Evolutionary conservation across 2,113 vertebrate species (phyloP).

Genomic region (Nymphicus hollandicus): DNA sequence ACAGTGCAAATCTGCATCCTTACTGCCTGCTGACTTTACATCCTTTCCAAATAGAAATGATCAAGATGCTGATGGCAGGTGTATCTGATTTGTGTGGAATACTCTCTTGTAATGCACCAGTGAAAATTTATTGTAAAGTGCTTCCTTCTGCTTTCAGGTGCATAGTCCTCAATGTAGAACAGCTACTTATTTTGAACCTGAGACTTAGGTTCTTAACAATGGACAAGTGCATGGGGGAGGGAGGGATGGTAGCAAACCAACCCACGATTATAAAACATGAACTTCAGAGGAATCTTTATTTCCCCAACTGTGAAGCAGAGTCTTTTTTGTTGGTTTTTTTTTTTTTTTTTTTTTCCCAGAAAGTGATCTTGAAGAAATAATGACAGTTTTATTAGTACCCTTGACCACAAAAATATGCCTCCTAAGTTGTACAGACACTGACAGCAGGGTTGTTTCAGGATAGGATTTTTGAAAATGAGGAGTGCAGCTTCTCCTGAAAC

Average conservation of each 20-base stretch:
- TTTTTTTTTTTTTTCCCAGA: neutral
- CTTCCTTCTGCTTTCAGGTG: neutral
- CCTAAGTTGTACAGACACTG: neutral
- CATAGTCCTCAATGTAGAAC: neutral
- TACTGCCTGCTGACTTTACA: neutral
- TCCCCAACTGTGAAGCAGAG: neutral
- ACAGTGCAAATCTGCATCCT: neutral
- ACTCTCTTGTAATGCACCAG: neutral
- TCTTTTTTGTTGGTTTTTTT: neutral
- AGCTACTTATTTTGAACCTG: neutral
- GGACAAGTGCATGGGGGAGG: accelerated
- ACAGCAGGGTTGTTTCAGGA: neutral
- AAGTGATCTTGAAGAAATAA: neutral
- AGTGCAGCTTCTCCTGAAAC: neutral
- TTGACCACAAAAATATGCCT: neutral
- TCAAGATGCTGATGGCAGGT: neutral
- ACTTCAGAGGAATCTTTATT: neutral
- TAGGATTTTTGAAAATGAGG: neutral
- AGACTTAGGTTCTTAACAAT: neutral
- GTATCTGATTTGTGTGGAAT: neutral
- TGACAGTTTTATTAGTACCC: neutral
- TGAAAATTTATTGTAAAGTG: neutral
- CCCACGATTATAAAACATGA: neutral
- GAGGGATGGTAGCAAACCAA: no score
- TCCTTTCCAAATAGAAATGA: neutral